Base-by-base conservation (phyloP, 2,888 invertebrate species). In the Copidosoma aretas region DNA sequence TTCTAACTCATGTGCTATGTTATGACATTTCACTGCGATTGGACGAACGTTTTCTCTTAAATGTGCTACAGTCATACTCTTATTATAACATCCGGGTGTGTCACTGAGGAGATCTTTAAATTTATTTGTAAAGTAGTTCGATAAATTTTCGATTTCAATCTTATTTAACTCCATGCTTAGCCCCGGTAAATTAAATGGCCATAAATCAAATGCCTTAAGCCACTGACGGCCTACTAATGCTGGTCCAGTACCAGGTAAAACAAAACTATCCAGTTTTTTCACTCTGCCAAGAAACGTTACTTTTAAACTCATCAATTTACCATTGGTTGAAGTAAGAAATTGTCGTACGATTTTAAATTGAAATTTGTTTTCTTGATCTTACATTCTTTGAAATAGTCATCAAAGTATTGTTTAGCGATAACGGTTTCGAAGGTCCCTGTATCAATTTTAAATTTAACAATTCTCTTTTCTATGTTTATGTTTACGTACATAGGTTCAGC, bases 11-110 rank as follows among this genome's bases (percentile, higher is more conserved):
- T 72, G 53, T 14, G 71, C 57, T 21, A 72, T 52, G 41, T 52
- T 59, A 12, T 70, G 60, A 17, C 49, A 53, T 65, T 71, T 72
- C 21, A 67, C 39, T 22, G 66, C 67, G 2, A 72, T 54, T 0
- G 71, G 72, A 5, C 60, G 54, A 21, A 65, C 25, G 22, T 66
- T 58, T 3, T 73, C 68, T 71, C 64, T 73, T 56, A 70, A 61
- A 21, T 72, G 39, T 21, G 72, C 64, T 51, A 59, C 68, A 1
- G 53, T 60, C 19, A 56, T 72, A 17, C 71, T 68, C 62, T 70
- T 73, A 32, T 61, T 74, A 22, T 25, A 24, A 56, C 51, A 8
- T 5, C 51, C 51, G 10, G 17, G 51, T 8, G 51, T 8, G 51
- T 51, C 51, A 8, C 19, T 19, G 17, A 51, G 17, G 5, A 51